Conservation (phyloP, 2,888 invertebrate genomes). For the Noctua fimbriata region DNA sequence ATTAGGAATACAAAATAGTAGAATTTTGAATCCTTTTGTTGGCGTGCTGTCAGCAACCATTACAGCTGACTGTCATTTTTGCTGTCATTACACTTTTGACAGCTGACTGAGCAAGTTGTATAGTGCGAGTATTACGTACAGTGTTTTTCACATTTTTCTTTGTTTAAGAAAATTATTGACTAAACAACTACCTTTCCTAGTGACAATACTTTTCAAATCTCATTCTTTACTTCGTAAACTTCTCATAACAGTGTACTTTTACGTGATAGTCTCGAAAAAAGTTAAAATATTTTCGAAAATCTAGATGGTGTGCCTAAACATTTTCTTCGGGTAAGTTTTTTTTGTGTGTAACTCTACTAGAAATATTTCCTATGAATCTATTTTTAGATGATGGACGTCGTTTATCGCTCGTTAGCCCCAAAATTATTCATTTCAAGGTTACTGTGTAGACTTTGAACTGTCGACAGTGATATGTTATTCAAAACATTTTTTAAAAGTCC, state of each 20-base stretch:
- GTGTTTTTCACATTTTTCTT: constrained; percentile 62
- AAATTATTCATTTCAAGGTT: constrained; percentile 64
- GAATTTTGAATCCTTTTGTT: neutral
- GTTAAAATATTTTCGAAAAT: constrained; percentile 41
- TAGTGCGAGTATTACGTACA: constrained; percentile 48
- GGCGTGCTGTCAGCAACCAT: constrained; percentile 18
- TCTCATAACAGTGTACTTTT: constrained; percentile 12
- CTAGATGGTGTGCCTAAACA: constrained; percentile 43
- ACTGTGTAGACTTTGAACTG: constrained; percentile 65
- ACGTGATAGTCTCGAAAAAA: constrained; percentile 43
- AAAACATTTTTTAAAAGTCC: constrained; percentile 35
- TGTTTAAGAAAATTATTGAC: constrained; percentile 63
- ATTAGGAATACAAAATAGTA: constrained; percentile 16
- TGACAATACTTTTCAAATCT: constrained; percentile 24
- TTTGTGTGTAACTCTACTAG: constrained; percentile 16
- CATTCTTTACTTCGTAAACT: neutral
- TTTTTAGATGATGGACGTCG: constrained; percentile 53
- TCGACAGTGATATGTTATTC: constrained; percentile 19
- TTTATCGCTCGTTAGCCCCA: constrained; percentile 57
- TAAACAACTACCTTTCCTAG: constrained; percentile 43
- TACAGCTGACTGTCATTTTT: neutral
- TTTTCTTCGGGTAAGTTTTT: constrained; percentile 53
- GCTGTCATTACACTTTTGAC: constrained; percentile 44
- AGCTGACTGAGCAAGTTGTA: constrained; percentile 44
- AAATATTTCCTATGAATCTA: constrained; percentile 51